These are phyloP conservation scores for Bursaphelenchus mucronatus DNA, from an alignment of 1,140 invertebrate genomes.

Conservation along the genomic window DNA sequence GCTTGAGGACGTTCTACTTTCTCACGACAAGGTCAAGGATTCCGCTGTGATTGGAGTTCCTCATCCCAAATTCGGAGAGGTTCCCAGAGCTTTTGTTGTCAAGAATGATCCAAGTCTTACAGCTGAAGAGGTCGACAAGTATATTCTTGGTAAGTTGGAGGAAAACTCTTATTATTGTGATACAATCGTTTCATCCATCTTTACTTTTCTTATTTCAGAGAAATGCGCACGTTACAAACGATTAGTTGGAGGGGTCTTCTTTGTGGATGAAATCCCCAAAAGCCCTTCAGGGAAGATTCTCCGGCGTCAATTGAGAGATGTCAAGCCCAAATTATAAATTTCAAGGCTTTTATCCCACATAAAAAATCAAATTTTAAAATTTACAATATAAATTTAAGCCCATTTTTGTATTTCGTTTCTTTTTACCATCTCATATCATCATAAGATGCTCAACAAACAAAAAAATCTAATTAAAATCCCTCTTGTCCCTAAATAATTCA, in stretches of 20 bases:
- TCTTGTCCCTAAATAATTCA: too few relatives aligned
- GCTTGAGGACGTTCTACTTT: constrained; percentile 74
- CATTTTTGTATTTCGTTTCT: too few relatives aligned
- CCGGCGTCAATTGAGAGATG: constrained; percentile 64
- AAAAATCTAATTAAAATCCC: too few relatives aligned
- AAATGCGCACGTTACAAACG: constrained; percentile 54
- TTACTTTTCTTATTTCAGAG: constrained; percentile 1
- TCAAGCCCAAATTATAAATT: too few relatives aligned
- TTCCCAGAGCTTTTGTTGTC: constrained; percentile 74
- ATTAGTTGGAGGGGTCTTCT: constrained; percentile 67
- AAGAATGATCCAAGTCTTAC: constrained; percentile 63
- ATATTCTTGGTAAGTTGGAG: constrained; percentile 40
- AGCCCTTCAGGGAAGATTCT: constrained; percentile 73
- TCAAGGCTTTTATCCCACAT: too few relatives aligned
- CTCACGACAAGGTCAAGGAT: constrained; percentile 71
- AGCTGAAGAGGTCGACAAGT: constrained; percentile 40
- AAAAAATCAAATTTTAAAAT: too few relatives aligned
- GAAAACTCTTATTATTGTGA: background rate
- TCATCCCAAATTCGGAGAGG: constrained; percentile 71
- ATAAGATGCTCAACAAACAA: too few relatives aligned
- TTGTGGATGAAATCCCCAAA: constrained; percentile 71
- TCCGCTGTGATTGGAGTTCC: constrained; percentile 77
- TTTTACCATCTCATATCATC: too few relatives aligned
- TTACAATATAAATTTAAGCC: too few relatives aligned
- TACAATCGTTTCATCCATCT: background rate